A percentile compares a stretch with the other conserved stretches of the same genome.
phyloP scores from a whole-genome alignment of 2,797 vertebrate species.

The Benthosema pterotum region DNA sequence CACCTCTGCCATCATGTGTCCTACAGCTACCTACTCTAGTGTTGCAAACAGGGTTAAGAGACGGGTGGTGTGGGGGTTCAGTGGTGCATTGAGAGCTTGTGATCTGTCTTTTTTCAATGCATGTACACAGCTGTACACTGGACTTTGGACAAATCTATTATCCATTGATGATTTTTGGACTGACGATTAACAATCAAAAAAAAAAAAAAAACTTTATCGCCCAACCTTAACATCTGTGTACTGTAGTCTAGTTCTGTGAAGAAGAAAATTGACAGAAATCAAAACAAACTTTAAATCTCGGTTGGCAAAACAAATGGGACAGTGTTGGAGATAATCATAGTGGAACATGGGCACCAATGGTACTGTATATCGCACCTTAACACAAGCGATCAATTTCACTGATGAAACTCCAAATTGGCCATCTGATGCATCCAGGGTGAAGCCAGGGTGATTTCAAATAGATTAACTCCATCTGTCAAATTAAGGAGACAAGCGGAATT shows the following conservation, averaged over 20 bases:
- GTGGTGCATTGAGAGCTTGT: too few relatives aligned
- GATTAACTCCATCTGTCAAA: not conserved
- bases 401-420: slow-evolving; percentile 5
- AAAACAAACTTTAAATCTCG: slow-evolving; percentile 13
- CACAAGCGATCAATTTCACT: not conserved
- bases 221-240: too few relatives aligned
- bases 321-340: slow-evolving; percentile 15
- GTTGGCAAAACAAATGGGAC: slow-evolving; percentile 16
- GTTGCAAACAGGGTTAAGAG: too few relatives aligned
- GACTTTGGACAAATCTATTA: too few relatives aligned
- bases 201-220: too few relatives aligned
- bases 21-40: too few relatives aligned
- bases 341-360: not conserved
- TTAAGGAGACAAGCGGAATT: not conserved
- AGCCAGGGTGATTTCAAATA: not conserved
- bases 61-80: too few relatives aligned
- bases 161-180: too few relatives aligned
- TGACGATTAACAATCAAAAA: too few relatives aligned
- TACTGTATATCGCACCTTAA: not conserved
- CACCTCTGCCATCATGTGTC: too few relatives aligned
- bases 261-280: not conserved
- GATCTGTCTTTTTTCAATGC: too few relatives aligned
- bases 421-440: not conserved
- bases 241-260: slow-evolving; percentile 8
- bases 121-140: too few relatives aligned